Evolutionary conservation across 2,113 vertebrate genomes (phyloP).

Genomic region (Grammomys surdaster): DNA sequence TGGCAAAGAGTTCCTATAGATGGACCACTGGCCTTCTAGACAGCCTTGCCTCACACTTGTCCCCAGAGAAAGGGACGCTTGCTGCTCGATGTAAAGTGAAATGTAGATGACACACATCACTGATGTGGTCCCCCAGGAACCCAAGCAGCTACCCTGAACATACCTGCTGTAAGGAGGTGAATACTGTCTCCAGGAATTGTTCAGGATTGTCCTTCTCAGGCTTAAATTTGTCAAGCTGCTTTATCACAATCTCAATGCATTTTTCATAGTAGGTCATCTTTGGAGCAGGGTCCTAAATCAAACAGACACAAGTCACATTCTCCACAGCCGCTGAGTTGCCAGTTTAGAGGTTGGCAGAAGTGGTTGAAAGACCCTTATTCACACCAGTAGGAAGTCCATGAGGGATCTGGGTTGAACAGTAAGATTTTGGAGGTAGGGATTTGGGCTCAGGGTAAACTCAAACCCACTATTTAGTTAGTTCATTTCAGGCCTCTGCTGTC

Average conservation of each 20-base stretch:
- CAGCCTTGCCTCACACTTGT: neutral
- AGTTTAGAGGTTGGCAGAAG: constrained; percentile 40
- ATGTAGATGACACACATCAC: too few species aligned
- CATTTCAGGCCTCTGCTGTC: neutral
- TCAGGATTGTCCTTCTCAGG: constrained; percentile 87
- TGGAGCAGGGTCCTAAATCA: constrained; percentile 77
- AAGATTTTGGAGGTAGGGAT: neutral
- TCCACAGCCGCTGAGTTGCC: neutral
- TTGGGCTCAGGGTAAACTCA: too few species aligned
- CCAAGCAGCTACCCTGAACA: accelerated
- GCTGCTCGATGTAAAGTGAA: neutral
- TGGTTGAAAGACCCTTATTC: neutral
- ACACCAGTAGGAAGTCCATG: accelerated
- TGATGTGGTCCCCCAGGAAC: accelerated
- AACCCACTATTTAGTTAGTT: neutral
- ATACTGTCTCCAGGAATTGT: constrained; percentile 87
- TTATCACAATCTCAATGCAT: constrained; percentile 87
- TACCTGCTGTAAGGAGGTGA: constrained; percentile 90
- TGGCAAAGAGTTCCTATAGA: too few species aligned
- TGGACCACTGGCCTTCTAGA: neutral
- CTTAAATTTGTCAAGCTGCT: constrained; percentile 88
- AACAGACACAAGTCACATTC: constrained; percentile 55
- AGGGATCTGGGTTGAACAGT: accelerated
- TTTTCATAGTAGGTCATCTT: constrained; percentile 89
- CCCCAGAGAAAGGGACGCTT: neutral